These are phyloP conservation scores for Limnodromus scolopaceus DNA, from an alignment of 2,797 vertebrate genomes.

Conservation along the genomic window DNA sequence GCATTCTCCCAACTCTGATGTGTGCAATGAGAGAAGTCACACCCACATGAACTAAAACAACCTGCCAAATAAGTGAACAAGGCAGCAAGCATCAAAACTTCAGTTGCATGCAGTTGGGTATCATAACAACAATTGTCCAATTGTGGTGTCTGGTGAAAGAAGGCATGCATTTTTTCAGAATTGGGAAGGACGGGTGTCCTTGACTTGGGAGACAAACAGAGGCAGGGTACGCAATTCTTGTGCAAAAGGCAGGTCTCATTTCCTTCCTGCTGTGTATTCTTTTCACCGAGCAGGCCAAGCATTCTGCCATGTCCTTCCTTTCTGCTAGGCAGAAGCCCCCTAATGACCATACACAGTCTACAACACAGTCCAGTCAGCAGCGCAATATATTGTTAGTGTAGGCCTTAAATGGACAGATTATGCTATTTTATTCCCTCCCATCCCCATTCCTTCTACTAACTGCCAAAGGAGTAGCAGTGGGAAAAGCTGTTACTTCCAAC, in stretches of 20 bases:
- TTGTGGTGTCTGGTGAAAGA: neutral
- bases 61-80: conserved; percentile 66
- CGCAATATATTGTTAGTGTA: neutral
- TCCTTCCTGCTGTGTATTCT: neutral
- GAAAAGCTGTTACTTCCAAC: neutral
- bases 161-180: neutral
- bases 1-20: conserved; percentile 85
- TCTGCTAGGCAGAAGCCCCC: neutral
- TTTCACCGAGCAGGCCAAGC: neutral
- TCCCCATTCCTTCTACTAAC: neutral
- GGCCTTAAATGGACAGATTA: neutral
- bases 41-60: conserved; percentile 82
- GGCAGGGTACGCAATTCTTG: neutral
- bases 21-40: conserved; percentile 86
- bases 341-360: neutral
- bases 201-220: neutral
- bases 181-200: neutral
- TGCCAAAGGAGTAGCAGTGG: neutral
- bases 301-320: neutral
- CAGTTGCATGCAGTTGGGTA: neutral
- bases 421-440: neutral
- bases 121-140: neutral
- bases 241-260: neutral
- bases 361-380: neutral
- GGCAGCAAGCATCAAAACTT: neutral